Conservation (phyloP, 1,140 invertebrate genomes). For the Habropoda laboriosa region DNA sequence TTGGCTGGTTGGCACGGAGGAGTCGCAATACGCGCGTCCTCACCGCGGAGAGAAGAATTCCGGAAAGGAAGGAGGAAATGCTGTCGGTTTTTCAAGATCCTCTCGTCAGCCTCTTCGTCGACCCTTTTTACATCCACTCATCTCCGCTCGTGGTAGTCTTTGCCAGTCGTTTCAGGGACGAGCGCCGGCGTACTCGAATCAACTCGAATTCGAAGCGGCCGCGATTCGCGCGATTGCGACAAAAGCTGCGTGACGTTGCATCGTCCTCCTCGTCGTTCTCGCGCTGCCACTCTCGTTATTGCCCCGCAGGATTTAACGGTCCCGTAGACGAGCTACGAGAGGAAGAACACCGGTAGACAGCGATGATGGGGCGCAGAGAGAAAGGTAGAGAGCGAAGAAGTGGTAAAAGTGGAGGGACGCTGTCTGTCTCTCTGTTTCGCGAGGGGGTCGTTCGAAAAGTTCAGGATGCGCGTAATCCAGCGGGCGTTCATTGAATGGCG, state of each 20-base stretch:
- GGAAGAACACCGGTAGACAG: neutral
- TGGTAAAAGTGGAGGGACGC: neutral
- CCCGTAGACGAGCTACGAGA: neutral
- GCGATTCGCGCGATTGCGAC: slow-evolving; percentile 2
- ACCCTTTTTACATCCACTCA: slow-evolving; percentile 37
- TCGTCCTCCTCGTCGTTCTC: too few species aligned
- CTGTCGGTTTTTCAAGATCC: slow-evolving; percentile 33
- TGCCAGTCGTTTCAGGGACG: slow-evolving; percentile 33
- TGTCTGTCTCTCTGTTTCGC: slow-evolving; percentile 20
- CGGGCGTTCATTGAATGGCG: slow-evolving; percentile 34
- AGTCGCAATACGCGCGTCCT: too few species aligned
- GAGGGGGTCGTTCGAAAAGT: slow-evolving; percentile 21
- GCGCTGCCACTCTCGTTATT: slow-evolving; percentile 1
- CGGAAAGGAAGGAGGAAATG: slow-evolving; percentile 17
- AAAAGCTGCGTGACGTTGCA: neutral
- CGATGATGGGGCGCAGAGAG: neutral
- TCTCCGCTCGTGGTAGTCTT: slow-evolving; percentile 13
- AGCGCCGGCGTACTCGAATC: neutral
- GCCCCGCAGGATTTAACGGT: slow-evolving; percentile 5
- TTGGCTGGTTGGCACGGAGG: too few species aligned
- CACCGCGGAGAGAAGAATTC: neutral
- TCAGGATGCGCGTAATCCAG: slow-evolving; percentile 33
- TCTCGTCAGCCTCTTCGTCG: slow-evolving; percentile 30
- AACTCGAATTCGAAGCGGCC: neutral
- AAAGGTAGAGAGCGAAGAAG: neutral